These are phyloP conservation scores for Ariolimax columbianus DNA, from an alignment of 2,888 invertebrate species.

Conservation along the genomic window DNA sequence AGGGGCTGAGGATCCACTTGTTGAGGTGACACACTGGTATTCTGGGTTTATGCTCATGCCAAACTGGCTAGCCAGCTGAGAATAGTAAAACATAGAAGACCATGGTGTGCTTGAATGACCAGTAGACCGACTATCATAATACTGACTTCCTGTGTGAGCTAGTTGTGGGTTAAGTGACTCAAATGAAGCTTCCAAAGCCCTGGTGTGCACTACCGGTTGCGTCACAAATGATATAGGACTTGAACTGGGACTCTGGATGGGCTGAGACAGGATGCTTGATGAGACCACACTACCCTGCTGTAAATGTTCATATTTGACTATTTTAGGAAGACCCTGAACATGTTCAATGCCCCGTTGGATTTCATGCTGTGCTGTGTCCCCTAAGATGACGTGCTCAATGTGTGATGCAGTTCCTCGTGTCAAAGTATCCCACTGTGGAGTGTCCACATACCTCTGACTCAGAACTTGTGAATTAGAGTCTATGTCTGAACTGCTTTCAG, in stretches of 20 bases:
- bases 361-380: constrained; percentile 46
- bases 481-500: constrained; percentile 38
- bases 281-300: not conserved
- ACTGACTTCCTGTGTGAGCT: constrained; percentile 42
- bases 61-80: constrained; percentile 62
- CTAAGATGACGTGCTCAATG: constrained; percentile 45
- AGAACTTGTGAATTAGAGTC: constrained; percentile 40
- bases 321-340: constrained; percentile 42
- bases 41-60: constrained; percentile 58
- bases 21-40: constrained; percentile 46
- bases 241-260: constrained; percentile 38
- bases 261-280: constrained; percentile 26
- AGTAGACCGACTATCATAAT: constrained; percentile 36
- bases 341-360: constrained; percentile 43
- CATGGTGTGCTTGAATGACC: constrained; percentile 41
- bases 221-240: constrained; percentile 44
- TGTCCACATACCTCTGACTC: constrained; percentile 38
- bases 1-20: not conserved
- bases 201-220: constrained; percentile 14
- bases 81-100: constrained; percentile 63
- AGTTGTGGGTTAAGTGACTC: constrained; percentile 37
- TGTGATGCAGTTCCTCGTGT: constrained; percentile 19
- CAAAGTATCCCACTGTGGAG: constrained; percentile 44
- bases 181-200: constrained; percentile 33
- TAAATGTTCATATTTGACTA: constrained; percentile 44